Base-by-base conservation (phyloP, 2,797 vertebrate species). In the Trematomus bernacchii region DNA sequence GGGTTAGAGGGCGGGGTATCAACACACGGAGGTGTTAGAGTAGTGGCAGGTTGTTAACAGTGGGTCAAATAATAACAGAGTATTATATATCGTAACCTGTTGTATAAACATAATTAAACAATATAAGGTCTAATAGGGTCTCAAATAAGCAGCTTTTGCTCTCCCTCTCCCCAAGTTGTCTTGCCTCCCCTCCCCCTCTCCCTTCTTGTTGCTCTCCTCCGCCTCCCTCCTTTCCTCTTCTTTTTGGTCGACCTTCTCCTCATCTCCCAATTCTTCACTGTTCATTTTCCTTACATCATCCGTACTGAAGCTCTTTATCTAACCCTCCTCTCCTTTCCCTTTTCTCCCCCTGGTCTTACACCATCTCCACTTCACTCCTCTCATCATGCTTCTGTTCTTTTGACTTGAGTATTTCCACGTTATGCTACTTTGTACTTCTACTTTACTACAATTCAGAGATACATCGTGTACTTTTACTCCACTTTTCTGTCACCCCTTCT, bases 1-100 rank as follows among this genome's bases (percentile, higher is more conserved):
- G 30, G 48, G 60, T 64, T 63, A 62, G 65, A 63, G 6, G 21
- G 53, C 7, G 62, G 40, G 44, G 74, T 77, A 88, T 76, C 82
- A 79, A 76, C 79, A 76, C 67, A 69, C 19, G n/a, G 53, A 73
- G 73, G 71, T 74, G 69, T 71, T 65, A 58, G 14, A 63, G 30
- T 55, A 48, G 58, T 54, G 50, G 21, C 57, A 42, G 19, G 37
- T 46, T 51, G n/a, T 54, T n/a, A 43, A 12, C 51, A 33, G 48
- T 2, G 50, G 44, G 19, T 55, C 16, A 57, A 10, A 10, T 10
- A 63, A 65, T n/a, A 73, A 62, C 6, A 60, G 33, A 33, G 9
- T 37, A 9, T 37, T 7, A 37, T 37, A 9, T 37, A 37, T 37
- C 30, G 7, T 33, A 33, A 33, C 30, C 7, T 33, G 30, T 23